Evolutionary conservation across 1,140 invertebrate species (phyloP), one percentile per base, ranked within the genome.

Genomic region (Drosophila eugracilis): DNA sequence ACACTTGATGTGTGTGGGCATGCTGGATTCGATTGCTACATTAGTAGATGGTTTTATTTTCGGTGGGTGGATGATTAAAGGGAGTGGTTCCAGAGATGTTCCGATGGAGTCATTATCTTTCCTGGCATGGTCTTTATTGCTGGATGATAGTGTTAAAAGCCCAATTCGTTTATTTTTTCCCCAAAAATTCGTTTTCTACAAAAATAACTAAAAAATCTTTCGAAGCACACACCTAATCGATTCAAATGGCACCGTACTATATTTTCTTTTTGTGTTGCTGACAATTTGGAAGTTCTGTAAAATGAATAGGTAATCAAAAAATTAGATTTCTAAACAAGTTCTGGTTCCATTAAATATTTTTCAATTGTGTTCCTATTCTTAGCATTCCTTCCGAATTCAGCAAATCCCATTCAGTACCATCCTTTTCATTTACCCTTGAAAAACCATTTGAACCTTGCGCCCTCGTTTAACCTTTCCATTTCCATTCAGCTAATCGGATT

Each of bases 1-100:
- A 72, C 83, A 83, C 24, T 45, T 19, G 14, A 55, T 50, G 37
- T 60, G 32, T 34, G 67, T 63, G 60, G 52, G 83, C 67, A 86
- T 86, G 26, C 26, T 21, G 24, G 22, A 14, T 22, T 52, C 7
- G 37, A 57, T 49, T 34, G 63, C 58, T 6, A 4, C 49, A 34
- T 22, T 26, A 21, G 19, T 21, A 26, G 9, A 14, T 14, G 32
- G 12, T 7, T 17, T 14, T 17, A 1, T 3, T 17, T 47, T 42
- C 21, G 15, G n/a, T 32, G 14, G 36, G 19, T 19, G 21, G 21
- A 19, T 52, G 39, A 26, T 62, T 50, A 24, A 7, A 21, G 28
- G 26, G 60, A 30, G 59, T 65, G 58, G 30, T 26, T 30, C 7
- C n/a, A 2, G n/a, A 24, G 34, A 15, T n/a, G n/a, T n/a, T n/a